These are phyloP conservation scores for Hypothenemus hampei DNA, from an alignment of 1,140 invertebrate species.

Conservation along the genomic window DNA sequence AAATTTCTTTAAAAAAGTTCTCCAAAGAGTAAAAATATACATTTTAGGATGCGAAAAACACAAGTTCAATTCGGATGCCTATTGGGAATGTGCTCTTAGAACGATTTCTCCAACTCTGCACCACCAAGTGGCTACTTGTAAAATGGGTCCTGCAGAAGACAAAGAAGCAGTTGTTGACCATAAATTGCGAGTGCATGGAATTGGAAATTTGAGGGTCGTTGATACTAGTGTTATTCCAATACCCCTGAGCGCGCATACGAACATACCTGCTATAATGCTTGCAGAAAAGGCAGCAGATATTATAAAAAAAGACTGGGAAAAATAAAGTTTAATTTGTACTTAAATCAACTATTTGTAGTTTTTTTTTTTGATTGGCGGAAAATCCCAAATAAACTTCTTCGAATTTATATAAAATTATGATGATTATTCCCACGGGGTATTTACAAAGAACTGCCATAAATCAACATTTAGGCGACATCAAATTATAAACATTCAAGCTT, in stretches of 20 bases:
- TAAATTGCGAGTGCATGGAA: constrained; percentile 62
- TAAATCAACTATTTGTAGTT: no score
- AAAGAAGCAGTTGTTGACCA: constrained; percentile 67
- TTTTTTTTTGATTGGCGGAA: no score
- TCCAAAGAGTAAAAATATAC: background rate
- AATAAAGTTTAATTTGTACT: no score
- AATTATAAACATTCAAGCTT: no score
- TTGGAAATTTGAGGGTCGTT: constrained; percentile 64
- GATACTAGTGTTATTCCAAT: constrained; percentile 74
- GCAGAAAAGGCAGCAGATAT: constrained; percentile 55
- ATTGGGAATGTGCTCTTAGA: constrained; percentile 69
- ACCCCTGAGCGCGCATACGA: constrained; percentile 54
- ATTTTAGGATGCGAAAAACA: constrained; percentile 45
- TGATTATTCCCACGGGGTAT: no score
- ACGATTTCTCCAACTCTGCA: constrained; percentile 61
- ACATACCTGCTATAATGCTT: constrained; percentile 52
- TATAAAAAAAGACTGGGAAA: constrained; percentile 48
- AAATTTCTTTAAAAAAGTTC: background rate
- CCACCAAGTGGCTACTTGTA: constrained; percentile 66
- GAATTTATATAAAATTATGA: no score
- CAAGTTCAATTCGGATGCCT: constrained; percentile 51
- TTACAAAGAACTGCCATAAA: no score
- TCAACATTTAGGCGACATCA: no score
- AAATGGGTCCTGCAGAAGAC: constrained; percentile 70
- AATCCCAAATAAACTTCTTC: no score